Conservation (phyloP, 2,888 invertebrate species). For the Boloria euphrosyne region DNA sequence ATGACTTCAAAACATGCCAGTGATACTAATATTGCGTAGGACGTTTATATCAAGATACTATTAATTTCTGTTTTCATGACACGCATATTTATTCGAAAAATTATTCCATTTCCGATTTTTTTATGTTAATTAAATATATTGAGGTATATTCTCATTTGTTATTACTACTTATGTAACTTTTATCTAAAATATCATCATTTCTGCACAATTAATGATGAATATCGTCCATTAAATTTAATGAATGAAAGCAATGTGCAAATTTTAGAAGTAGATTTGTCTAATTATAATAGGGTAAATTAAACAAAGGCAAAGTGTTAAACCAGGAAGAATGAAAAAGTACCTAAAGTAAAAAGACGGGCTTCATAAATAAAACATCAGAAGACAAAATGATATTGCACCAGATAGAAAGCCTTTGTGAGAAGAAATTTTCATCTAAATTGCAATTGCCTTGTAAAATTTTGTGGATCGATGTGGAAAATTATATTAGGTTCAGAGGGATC, state of each 20-base stretch:
- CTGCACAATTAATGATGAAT: too few relatives aligned
- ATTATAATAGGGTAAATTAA: constrained; percentile 16
- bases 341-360: constrained; percentile 22
- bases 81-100: too few relatives aligned
- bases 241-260: not conserved
- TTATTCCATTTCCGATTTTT: too few relatives aligned
- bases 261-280: not conserved
- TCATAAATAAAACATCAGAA: constrained; percentile 34
- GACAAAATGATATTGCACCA: constrained; percentile 21
- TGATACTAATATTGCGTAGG: too few relatives aligned
- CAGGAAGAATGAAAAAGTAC: constrained; percentile 9
- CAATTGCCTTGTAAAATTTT: constrained; percentile 29
- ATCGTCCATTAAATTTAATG: not conserved
- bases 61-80: too few relatives aligned
- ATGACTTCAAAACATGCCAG: too few relatives aligned
- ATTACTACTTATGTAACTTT: too few relatives aligned
- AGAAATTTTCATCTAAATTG: constrained; percentile 32
- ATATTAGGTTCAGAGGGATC: constrained; percentile 9
- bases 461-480: constrained; percentile 20
- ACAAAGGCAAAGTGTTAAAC: constrained; percentile 4
- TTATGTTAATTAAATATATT: too few relatives aligned
- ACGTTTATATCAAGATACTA: too few relatives aligned
- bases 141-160: too few relatives aligned
- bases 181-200: too few relatives aligned
- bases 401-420: constrained; percentile 21